Base-by-base conservation (phyloP, 2,888 invertebrate genomes). In the Pogonocherus hispidulus region DNA sequence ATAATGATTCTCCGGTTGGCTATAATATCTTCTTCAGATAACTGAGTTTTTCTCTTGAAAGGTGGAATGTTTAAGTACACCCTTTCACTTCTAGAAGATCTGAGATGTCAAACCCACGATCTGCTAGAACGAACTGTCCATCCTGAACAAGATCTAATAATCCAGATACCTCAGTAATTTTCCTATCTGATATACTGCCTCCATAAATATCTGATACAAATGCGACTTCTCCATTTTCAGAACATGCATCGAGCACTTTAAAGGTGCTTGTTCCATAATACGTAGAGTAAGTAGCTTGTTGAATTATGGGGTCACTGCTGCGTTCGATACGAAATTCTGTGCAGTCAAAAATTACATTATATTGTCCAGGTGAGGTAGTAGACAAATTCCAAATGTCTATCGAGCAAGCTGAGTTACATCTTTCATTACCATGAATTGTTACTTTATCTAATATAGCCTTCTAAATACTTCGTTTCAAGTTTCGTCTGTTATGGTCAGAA, bases 241-340 rank as follows among this genome's bases (percentile, higher is more conserved):
- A 51, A 23, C 60, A 37, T 14, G 56, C 69, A 44, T 63, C 41
- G 9, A 69, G 55, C 20, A 66, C 51, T 66, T 69, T 63, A 52
- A 63, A 69, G 9, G 69, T 69, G 54, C 63, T 69, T 22, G 57
- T 66, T 9, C 57, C 57, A 22, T 66, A 49, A 27, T 69, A 69
- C 9, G 54, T 52, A 8, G 66, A 69, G 23, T 66, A 60, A 19
- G 65, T 66, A 11, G 63, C 54, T 57, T 66, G 69, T 20, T 66
- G 59, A 16, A 59, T 51, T n/a, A 49, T 27, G 14, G 66, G 66
- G 35, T 59, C 66, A 14, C n/a, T 18, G 18, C 23, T 59, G 57
- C 44, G 37, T 51, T 66, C 65, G 23, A 56, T 59, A n/a, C 16
- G n/a, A 27, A 65, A n/a, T 57, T 63, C 63, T 1, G 63, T 63